Base-by-base conservation (phyloP, 2,113 vertebrate species). In the Nesospiza acunhae region DNA sequence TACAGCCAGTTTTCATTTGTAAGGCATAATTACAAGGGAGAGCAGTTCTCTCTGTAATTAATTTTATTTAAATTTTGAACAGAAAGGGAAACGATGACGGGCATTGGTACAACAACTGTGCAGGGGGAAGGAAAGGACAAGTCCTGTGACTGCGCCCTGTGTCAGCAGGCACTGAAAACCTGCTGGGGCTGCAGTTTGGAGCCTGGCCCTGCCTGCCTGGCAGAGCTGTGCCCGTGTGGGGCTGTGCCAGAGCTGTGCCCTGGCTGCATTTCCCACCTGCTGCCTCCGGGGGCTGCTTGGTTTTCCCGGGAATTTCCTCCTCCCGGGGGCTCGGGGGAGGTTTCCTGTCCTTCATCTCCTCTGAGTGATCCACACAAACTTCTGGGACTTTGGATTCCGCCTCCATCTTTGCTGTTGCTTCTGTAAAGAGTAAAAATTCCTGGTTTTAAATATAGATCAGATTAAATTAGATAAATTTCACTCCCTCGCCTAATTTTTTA, bases 111-210 rank as follows among this genome's bases (percentile, higher is more conserved):
- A 58, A 60, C 56, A 77, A 6, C 33, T 1, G 33, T 0, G n/a
- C 58, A 9, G 0, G 41, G 42, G 72, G 55, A 46, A 26, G 72
- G 3, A 10, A 52, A 49, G 27, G 76, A 4, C n/a, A 8, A 35
- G 30, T 16, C 7, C 5, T 4, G 28, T 0, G 26, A 10, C 0
- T 10, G 13, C 19, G 49, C 26, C 42, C 35, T 7, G 1, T 4
- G 39, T 3, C 3, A 13, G 31, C 72, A 66, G 16, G 24, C 58
- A 15, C 62, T 6, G 3, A 23, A 2, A 37, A 26, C 12, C 42
- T 49, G 10, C 47, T 1, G 59, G 28, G 42, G 24, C 4, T 1
- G 2, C 39, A 52, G 6, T 15, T 0, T 13, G 26, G 4, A 7
- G 46, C 17, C 19, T 41, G 26, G 27, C 10, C 56, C 24, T 13